A percentile compares a stretch with the other conserved stretches of the same genome.
Evolutionary conservation across 1,140 invertebrate species (phyloP).

Genomic region (Brachionus calyciflorus): DNA sequence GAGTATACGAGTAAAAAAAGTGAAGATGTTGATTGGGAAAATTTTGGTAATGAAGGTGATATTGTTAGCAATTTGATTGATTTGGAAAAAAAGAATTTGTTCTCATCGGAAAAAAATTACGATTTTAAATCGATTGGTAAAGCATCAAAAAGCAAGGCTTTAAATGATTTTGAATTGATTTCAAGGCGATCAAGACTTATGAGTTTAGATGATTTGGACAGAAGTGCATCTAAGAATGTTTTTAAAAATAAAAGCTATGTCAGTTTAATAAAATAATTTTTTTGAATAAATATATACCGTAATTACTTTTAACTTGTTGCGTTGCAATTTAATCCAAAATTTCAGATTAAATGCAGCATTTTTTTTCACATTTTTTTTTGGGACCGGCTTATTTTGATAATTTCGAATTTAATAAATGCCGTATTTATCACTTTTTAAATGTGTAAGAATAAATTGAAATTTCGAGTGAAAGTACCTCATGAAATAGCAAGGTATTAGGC

Average conservation of each 20-base stretch:
- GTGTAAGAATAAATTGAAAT: too few species aligned
- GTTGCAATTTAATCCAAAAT: too few species aligned
- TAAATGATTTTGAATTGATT: neutral
- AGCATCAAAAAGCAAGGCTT: neutral
- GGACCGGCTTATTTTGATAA: too few species aligned
- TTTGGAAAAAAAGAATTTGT: conserved; percentile 20
- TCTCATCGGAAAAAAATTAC: conserved; percentile 12
- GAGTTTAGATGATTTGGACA: neutral
- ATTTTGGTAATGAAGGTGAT: conserved; percentile 12
- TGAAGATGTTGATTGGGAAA: conserved; percentile 5
- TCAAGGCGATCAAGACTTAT: neutral
- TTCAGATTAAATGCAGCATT: too few species aligned
- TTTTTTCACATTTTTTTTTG: too few species aligned
- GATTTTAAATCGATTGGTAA: conserved; percentile 38
- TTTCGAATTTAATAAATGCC: too few species aligned
- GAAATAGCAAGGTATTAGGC: too few species aligned
- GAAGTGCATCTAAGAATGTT: neutral
- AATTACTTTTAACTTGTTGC: too few species aligned
- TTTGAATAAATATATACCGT: too few species aligned
- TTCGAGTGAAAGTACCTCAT: too few species aligned
- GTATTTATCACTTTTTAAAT: too few species aligned
- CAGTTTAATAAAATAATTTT: neutral
- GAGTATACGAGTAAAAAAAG: neutral
- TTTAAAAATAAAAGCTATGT: neutral
- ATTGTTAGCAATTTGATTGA: conserved; percentile 9